Evolutionary conservation across 2,797 vertebrate genomes (phyloP), one percentile per base, ranked within the genome.

Genomic region (Nannoperca australis): DNA sequence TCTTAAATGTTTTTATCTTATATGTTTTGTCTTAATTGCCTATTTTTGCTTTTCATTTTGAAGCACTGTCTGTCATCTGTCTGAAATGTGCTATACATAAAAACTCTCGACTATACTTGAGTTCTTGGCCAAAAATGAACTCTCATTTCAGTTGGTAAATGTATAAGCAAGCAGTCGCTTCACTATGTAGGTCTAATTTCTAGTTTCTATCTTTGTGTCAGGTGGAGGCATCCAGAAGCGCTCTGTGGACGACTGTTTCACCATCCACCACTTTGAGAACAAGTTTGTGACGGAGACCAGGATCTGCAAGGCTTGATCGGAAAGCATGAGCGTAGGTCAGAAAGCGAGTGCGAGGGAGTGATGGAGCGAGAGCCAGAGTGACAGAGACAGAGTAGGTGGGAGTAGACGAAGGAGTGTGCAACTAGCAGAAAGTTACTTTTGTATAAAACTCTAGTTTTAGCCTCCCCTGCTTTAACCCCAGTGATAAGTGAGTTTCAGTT

Each of bases 211-310:
- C 9, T 79, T 17, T 68, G 32, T 85, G 17, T 22, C 82, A 93
- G 92, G 85, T 34, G 87, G 89, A 94, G 96, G 96, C 87, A 95
- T 98, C 89, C 96, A 98, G 89, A 98, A 98, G 87, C 96, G 97
- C 60, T 96, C 97, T 3, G 95, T 93, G 3, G 97, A 97, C 73
- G 95, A 95, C 18, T 99, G 97, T 75, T 96, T 94, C 85, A 95
- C 95, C 76, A 97, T 99, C 92, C 96, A 92, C 78, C 98, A 99
- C 92, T 99, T 99, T 69, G 97, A 96, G 84, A 99, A 97, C 85
- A 96, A 94, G 70, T 98, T 97, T 82, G 96, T 98, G 80, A 96
- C 96, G 5, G 96, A 97, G 91, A 98, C 97, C 73, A 95, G 91
- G 90, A 98, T 99, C 94, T 99, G 97, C 90, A 95, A 95, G 80